phyloP scores from a whole-genome alignment of 2,888 invertebrate genomes.

The Orthosia gothica region DNA sequence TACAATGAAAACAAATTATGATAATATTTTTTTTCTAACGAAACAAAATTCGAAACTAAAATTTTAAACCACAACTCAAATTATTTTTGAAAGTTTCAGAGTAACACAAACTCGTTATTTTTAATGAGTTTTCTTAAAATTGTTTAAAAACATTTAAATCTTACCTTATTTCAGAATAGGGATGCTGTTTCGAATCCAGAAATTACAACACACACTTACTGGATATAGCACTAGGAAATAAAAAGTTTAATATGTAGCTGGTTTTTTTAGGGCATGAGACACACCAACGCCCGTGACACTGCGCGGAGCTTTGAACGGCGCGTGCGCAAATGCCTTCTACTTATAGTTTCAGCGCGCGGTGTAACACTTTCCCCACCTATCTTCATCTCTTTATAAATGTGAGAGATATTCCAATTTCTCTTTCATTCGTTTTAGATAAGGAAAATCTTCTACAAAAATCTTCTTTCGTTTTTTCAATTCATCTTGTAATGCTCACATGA shows the following conservation, averaged over 20 bases:
- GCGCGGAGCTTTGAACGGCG: conserved; percentile 83
- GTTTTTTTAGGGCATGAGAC: conserved; percentile 53
- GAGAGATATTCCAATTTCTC: conserved; percentile 74
- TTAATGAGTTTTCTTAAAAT: background rate
- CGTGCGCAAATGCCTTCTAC: conserved; percentile 80
- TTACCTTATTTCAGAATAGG: conserved; percentile 60
- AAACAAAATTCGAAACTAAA: too few relatives aligned
- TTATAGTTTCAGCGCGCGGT: conserved; percentile 86
- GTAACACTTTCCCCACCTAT: conserved; percentile 89
- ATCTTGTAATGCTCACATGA: background rate
- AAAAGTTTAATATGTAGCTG: conserved; percentile 24
- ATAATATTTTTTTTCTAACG: too few relatives aligned
- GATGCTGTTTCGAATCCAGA: conserved; percentile 60
- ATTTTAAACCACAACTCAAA: background rate
- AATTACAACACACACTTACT: conserved; percentile 70
- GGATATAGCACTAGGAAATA: conserved; percentile 54
- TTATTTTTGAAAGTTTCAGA: background rate
- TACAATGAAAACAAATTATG: too few relatives aligned
- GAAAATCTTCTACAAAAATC: conserved; percentile 9
- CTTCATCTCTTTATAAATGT: conserved; percentile 76
- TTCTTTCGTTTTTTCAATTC: background rate
- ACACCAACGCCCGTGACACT: conserved; percentile 76
- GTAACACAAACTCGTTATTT: background rate
- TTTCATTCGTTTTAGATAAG: conserved; percentile 69
- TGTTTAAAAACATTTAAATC: conserved; percentile 3